A percentile compares a stretch with the other conserved stretches of the same genome.
Evolutionary conservation across 2,797 vertebrate genomes (phyloP).

Genomic region (Micrastur ruficollis): DNA sequence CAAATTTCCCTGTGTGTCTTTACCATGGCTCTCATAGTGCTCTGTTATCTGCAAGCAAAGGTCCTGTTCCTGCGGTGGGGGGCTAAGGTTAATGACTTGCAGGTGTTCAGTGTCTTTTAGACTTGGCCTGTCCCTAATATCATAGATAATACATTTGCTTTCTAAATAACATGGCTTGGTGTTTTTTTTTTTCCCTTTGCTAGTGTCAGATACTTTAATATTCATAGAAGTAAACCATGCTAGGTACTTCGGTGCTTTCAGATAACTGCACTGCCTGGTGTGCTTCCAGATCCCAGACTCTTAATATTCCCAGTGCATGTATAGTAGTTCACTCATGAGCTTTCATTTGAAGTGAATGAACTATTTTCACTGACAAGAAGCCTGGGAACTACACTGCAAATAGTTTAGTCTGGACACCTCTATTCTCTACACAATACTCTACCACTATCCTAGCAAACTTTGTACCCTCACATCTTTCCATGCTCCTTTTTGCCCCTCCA

Average conservation of each 20-base stretch:
- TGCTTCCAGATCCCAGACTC: not conserved
- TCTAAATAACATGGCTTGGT: not conserved
- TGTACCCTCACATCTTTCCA: not conserved
- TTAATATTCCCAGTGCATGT: not conserved
- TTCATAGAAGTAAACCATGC: accelerated
- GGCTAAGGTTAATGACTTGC: not conserved
- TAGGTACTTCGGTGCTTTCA: not conserved
- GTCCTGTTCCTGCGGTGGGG: not conserved
- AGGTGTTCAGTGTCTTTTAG: not conserved
- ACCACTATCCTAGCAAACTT: not conserved
- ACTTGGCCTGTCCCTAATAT: not conserved
- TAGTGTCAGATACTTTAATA: not conserved
- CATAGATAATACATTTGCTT: not conserved
- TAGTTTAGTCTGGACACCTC: not conserved
- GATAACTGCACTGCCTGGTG: not conserved
- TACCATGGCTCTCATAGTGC: accelerated
- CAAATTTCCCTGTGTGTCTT: not conserved
- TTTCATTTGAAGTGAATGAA: not conserved
- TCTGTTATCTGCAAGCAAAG: not conserved
- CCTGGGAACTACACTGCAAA: not conserved
- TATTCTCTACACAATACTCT: not conserved
- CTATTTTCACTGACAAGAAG: not conserved
- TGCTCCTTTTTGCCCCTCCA: not conserved
- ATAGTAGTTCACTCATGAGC: not conserved
- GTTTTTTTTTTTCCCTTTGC: not conserved